These are phyloP conservation scores for Lysiphlebus fabarum DNA, from an alignment of 1,140 invertebrate species.

Conservation along the genomic window DNA sequence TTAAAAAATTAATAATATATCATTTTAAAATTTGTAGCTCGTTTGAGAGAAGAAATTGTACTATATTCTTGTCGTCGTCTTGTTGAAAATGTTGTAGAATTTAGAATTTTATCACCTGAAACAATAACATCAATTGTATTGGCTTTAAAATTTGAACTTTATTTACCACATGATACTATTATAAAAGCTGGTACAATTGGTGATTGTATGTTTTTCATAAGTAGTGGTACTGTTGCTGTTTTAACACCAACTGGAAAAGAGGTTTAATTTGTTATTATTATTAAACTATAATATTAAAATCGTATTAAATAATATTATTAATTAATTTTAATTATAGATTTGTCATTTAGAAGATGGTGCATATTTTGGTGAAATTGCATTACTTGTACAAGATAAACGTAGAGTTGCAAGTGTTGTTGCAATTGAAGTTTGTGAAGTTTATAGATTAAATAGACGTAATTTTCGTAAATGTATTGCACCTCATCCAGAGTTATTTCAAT, in stretches of 20 bases:
- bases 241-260: slow-evolving; percentile 60
- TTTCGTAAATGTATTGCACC: slow-evolving; percentile 51
- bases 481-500: slow-evolving; percentile 40
- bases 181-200: slow-evolving; percentile 56
- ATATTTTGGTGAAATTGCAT: slow-evolving; percentile 57
- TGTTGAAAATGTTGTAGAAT: slow-evolving; percentile 44
- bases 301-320: slow-evolving; percentile 14
- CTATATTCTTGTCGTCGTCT: slow-evolving; percentile 44
- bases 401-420: slow-evolving; percentile 48
- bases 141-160: slow-evolving; percentile 44
- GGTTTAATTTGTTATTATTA: slow-evolving; percentile 40
- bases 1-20: neutral
- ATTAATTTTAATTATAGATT: slow-evolving; percentile 38
- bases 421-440: slow-evolving; percentile 47
- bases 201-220: slow-evolving; percentile 62
- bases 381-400: slow-evolving; percentile 45
- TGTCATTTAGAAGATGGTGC: slow-evolving; percentile 57
- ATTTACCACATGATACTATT: slow-evolving; percentile 50
- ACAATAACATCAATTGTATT: slow-evolving; percentile 36
- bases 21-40: neutral
- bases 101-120: slow-evolving; percentile 39
- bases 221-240: slow-evolving; percentile 59
- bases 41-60: slow-evolving; percentile 39
- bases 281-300: no score
- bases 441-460: slow-evolving; percentile 49